Conservation (phyloP, 1,140 invertebrate genomes). For the Drosophila kepulauana region DNA sequence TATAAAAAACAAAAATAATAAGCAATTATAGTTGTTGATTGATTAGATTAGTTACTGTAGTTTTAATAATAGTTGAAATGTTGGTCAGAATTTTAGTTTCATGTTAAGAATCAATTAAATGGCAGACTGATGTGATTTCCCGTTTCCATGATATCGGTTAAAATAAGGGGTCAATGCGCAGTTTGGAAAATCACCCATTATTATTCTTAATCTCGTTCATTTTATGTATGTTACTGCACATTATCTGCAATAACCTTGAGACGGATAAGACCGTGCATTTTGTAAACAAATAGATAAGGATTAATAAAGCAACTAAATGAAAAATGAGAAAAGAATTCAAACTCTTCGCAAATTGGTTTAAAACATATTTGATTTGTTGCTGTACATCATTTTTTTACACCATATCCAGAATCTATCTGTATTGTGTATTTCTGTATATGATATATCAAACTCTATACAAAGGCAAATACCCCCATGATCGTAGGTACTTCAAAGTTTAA, state of each 20-base stretch:
- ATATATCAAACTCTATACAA: too few species aligned
- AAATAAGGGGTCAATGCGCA: neutral
- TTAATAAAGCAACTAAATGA: too few species aligned
- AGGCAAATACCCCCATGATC: too few species aligned
- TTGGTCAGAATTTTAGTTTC: neutral
- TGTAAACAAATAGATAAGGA: neutral
- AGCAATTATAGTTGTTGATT: neutral
- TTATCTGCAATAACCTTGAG: neutral
- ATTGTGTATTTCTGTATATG: too few species aligned
- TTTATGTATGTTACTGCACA: neutral
- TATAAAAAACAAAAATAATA: neutral
- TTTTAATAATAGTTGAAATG: neutral
- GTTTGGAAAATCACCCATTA: neutral
- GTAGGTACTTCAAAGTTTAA: too few species aligned
- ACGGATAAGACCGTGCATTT: neutral
- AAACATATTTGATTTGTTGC: too few species aligned
- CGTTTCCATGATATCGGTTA: neutral
- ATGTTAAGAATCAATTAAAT: neutral
- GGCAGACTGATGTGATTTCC: neutral
- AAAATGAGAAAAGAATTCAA: too few species aligned
- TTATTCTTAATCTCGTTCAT: neutral
- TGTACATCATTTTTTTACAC: too few species aligned
- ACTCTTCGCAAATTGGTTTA: too few species aligned
- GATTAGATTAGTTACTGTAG: conserved; percentile 17
- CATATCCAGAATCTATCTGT: too few species aligned